Percentiles rank a stretch among this genome's conserved stretches.
phyloP scores from a whole-genome alignment of 2,797 vertebrate species.

The Sorex maritimensis region DNA sequence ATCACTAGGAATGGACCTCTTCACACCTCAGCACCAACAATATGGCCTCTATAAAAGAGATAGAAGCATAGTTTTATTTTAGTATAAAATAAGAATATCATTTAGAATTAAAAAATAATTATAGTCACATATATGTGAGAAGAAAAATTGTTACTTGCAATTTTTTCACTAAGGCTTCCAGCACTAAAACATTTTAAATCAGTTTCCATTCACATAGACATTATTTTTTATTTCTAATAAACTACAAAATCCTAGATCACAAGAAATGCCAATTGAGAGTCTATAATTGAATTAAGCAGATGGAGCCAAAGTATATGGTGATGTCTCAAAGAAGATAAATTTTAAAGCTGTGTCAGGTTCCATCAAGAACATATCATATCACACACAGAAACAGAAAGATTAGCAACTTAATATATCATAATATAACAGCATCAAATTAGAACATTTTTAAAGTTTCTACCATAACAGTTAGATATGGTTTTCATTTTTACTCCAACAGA shows the following conservation, averaged over 20 bases:
- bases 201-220: constrained; percentile 10
- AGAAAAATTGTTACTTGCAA: neutral
- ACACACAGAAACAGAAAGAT: neutral
- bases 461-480: constrained; percentile 9
- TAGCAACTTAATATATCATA: neutral
- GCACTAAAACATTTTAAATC: neutral
- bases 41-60: no score
- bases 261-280: neutral
- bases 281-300: constrained; percentile 52
- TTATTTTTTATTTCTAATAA: constrained; percentile 45
- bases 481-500: constrained; percentile 11
- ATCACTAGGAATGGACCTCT: no score
- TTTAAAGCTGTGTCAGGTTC: constrained; percentile 6
- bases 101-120: constrained; percentile 52
- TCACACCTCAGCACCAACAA: no score
- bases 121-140: neutral
- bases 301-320: neutral
- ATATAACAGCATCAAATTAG: neutral
- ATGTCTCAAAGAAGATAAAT: constrained; percentile 37
- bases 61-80: neutral
- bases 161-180: constrained; percentile 30
- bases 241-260: constrained; percentile 27
- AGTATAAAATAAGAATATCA: constrained; percentile 51
- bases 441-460: neutral
- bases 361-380: neutral